These are phyloP conservation scores for Aphelenchoides bicaudatus DNA, from an alignment of 2,888 invertebrate species.

Conservation along the genomic window DNA sequence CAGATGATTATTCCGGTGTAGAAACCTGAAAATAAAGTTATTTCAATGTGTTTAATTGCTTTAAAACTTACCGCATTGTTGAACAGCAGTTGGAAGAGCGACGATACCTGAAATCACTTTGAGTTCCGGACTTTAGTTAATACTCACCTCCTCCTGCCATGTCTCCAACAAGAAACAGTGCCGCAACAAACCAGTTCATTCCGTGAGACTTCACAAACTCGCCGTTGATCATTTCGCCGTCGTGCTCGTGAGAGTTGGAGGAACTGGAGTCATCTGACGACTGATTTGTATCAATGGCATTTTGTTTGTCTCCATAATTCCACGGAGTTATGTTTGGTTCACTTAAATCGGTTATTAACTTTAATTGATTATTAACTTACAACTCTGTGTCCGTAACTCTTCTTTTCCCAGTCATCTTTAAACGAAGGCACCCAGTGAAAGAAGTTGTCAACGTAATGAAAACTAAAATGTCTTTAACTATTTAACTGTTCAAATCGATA, in stretches of 20 bases:
- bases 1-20: conserved; percentile 42
- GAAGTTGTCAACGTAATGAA: too few relatives aligned
- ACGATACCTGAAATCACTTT: too few relatives aligned
- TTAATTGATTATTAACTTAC: neutral
- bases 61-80: too few relatives aligned
- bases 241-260: neutral
- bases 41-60: too few relatives aligned
- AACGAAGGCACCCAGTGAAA: too few relatives aligned
- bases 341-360: neutral
- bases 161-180: conserved; percentile 9
- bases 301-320: neutral
- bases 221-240: conserved; percentile 10
- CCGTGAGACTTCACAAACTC: conserved; percentile 9
- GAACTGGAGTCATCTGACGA: neutral
- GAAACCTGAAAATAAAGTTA: too few relatives aligned
- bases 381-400: neutral
- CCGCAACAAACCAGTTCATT: conserved; percentile 10
- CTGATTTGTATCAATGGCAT: neutral
- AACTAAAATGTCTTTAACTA: too few relatives aligned
- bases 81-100: conserved; percentile 46
- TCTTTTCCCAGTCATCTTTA: neutral
- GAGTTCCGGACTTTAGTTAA: too few relatives aligned
- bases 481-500: too few relatives aligned
- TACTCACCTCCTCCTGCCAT: conserved; percentile 29
- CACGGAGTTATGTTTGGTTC: neutral